phyloP scores from a whole-genome alignment of 1,140 invertebrate species.

The Dryas iulia region DNA sequence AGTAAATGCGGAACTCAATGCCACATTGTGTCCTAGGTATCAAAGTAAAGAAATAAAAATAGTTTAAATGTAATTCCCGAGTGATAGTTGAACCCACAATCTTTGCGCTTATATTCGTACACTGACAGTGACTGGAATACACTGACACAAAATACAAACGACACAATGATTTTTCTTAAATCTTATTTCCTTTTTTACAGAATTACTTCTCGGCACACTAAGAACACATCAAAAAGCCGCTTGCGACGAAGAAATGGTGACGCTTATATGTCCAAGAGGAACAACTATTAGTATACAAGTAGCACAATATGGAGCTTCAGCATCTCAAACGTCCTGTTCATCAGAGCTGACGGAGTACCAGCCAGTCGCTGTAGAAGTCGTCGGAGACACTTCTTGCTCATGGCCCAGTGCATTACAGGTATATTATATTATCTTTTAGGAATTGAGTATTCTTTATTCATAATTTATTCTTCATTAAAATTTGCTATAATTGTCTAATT shows the following conservation, averaged over 20 bases:
- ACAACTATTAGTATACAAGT: slow-evolving; percentile 94
- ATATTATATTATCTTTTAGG: too few relatives aligned
- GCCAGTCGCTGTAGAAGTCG: slow-evolving; percentile 74
- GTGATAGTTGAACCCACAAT: too few relatives aligned
- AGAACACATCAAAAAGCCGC: slow-evolving; percentile 92
- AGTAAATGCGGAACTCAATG: too few relatives aligned
- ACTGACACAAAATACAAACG: too few relatives aligned
- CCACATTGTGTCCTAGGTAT: too few relatives aligned
- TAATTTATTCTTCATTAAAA: too few relatives aligned
- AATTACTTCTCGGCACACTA: slow-evolving; percentile 91
- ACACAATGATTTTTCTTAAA: background rate
- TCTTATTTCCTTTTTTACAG: slow-evolving; percentile 74
- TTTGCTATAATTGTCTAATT: too few relatives aligned
- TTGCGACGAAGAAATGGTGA: slow-evolving; percentile 92
- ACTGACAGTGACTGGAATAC: too few relatives aligned
- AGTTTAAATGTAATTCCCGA: too few relatives aligned
- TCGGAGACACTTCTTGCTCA: slow-evolving; percentile 74
- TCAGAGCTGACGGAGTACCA: slow-evolving; percentile 86
- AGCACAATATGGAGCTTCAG: slow-evolving; percentile 81
- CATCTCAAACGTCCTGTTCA: slow-evolving; percentile 82
- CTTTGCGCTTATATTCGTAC: too few relatives aligned
- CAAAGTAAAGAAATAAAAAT: too few relatives aligned
- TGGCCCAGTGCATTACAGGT: slow-evolving; percentile 81
- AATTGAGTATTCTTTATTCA: too few relatives aligned
- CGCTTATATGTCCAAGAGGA: slow-evolving; percentile 90